Evolutionary conservation across 2,888 invertebrate species (phyloP).

Genomic region (Papilio gigon): DNA sequence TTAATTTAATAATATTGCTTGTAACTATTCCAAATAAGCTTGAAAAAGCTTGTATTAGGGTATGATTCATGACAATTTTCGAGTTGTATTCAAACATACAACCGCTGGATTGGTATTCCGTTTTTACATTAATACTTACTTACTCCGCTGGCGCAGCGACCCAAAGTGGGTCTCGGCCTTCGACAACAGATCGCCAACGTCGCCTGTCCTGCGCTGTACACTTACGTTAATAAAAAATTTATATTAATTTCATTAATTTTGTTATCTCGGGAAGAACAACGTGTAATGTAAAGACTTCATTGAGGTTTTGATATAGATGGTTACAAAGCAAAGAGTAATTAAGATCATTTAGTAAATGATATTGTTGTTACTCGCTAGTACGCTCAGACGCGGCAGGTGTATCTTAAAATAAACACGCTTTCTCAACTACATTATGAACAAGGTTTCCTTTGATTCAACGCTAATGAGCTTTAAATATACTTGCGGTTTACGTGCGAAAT

Average conservation of each 20-base stretch:
- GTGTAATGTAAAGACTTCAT: not conserved
- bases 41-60: too few relatives aligned
- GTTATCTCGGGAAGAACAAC: not conserved
- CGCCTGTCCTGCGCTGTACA: too few relatives aligned
- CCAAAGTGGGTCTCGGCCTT: too few relatives aligned
- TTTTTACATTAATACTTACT: too few relatives aligned
- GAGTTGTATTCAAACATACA: too few relatives aligned
- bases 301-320: not conserved
- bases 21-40: too few relatives aligned
- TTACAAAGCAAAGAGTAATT: slow-evolving; percentile 12
- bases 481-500: slow-evolving; percentile 15
- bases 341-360: slow-evolving; percentile 15
- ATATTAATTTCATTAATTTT: not conserved
- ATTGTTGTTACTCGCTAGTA: slow-evolving; percentile 8
- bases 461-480: slow-evolving; percentile 27
- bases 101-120: too few relatives aligned
- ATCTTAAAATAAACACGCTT: slow-evolving; percentile 20
- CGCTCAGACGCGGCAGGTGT: not conserved
- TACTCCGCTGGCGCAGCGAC: too few relatives aligned
- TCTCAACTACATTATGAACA: slow-evolving; percentile 15
- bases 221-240: too few relatives aligned
- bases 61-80: too few relatives aligned
- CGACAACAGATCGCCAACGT: too few relatives aligned
- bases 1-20: too few relatives aligned
- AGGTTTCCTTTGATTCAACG: slow-evolving; percentile 34